Base-by-base conservation (phyloP, 2,113 vertebrate species). In the Equus quagga region DNA sequence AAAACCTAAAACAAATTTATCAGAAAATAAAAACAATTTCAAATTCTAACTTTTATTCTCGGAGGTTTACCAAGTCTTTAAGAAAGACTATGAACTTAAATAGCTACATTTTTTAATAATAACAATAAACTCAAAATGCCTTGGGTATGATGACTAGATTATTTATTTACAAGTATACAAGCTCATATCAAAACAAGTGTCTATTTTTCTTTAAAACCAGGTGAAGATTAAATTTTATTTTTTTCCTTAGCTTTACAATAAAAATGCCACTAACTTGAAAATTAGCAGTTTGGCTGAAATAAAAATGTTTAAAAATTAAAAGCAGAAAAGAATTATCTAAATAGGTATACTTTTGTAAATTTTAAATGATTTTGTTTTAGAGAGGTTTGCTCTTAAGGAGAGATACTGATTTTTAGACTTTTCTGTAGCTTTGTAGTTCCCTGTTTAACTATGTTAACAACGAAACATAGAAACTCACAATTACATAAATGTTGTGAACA, bases 221-320 rank as follows among this genome's bases (percentile, higher is more conserved):
- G 19, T 88, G 23, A 76, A 82, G 44, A 86, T 31, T 73, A 65
- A 76, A 46, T 54, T n/a, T 87, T 69, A 46, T 31, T 54, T 92
- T 78, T 65, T 93, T 84, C 14, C 26, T 95, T 9, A 80, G n/a
- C 18, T 85, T 82, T 91, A 64, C 15, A 91, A 81, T 79, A 49
- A 88, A 94, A 95, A 73, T 91, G 14, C n/a, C 56, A 69, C 51
- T 56, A 44, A 76, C n/a, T 86, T 94, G 15, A 91, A 97, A 90
- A n/a, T 90, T 36, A 92, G 36, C 15, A 65, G 4, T 76, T 70
- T 60, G 46, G 56, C 49, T 81, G 26, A 92, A 86, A 93, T 85
- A 67, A 94, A 91, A 56, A 94, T 91, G n/a, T 82, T 56, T 46
- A 54, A 67, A 81, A 62, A 64, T 54, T 85, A 83, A 92, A 96